A percentile compares a stretch with the other conserved stretches of the same genome.
These are phyloP conservation scores for Aproaerema taeniolella DNA, from an alignment of 2,888 invertebrate species.

Conservation along the genomic window DNA sequence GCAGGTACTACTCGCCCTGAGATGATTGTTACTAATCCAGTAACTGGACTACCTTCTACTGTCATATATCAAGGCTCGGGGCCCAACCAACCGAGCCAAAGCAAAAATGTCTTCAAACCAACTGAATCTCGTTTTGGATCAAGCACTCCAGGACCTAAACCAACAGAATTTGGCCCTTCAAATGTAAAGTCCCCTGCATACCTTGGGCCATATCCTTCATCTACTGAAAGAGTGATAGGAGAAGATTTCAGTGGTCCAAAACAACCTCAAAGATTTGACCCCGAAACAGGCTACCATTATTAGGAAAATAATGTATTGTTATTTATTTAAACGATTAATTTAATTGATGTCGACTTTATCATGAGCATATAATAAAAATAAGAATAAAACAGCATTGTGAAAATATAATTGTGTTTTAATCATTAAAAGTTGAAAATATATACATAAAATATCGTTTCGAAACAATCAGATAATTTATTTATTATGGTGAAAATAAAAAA, in stretches of 20 bases:
- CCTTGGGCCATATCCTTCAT: constrained; percentile 5
- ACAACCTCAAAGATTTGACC: constrained; percentile 46
- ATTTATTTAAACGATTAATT: constrained; percentile 9
- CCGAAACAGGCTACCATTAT: constrained; percentile 55
- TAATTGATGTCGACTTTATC: neutral
- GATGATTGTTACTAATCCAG: neutral
- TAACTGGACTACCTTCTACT: neutral
- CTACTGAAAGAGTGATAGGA: constrained; percentile 31
- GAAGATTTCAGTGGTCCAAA: constrained; percentile 60
- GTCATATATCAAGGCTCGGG: neutral
- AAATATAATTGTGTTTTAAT: neutral
- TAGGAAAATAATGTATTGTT: constrained; percentile 25
- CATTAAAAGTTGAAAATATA: too few relatives aligned
- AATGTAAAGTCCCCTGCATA: constrained; percentile 1
- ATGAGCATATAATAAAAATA: constrained; percentile 5
- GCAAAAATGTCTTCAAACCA: constrained; percentile 2
- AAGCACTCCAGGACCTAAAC: constrained; percentile 4
- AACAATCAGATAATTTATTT: too few relatives aligned
- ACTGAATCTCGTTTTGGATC: constrained; percentile 8
- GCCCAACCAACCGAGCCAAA: neutral
- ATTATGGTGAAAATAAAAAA: too few relatives aligned
- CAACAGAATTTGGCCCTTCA: constrained; percentile 8
- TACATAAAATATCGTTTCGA: too few relatives aligned
- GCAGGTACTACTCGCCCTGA: neutral
- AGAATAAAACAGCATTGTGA: constrained; percentile 7